These are phyloP conservation scores for Cuniculus paca DNA, from an alignment of 2,797 vertebrate species.

Conservation along the genomic window DNA sequence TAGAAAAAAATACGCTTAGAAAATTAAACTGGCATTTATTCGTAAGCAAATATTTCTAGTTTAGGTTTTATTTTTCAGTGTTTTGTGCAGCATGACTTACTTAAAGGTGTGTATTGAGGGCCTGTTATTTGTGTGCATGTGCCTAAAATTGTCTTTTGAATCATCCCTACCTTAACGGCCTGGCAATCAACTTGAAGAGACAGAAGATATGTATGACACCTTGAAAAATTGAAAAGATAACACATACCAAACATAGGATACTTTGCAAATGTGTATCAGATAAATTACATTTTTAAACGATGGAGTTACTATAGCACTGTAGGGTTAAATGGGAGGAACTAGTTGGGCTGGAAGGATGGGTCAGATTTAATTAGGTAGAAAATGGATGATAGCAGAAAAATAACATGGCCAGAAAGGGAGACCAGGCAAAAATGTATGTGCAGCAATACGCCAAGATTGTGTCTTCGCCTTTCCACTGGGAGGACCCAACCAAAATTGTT, in stretches of 20 bases:
- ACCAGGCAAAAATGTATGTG: rapidly evolving
- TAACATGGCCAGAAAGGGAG: neutral
- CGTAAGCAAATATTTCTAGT: neutral
- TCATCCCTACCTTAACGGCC: neutral
- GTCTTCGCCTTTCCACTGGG: neutral
- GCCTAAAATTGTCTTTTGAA: neutral
- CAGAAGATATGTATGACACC: neutral
- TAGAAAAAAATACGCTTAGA: neutral
- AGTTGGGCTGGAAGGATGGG: neutral
- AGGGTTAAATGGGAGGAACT: neutral
- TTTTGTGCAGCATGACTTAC: constrained; percentile 10
- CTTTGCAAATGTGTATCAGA: neutral
- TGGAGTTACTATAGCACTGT: too few species aligned
- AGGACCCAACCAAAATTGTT: neutral
- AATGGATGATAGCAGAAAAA: too few species aligned
- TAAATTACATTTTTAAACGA: neutral
- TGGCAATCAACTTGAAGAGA: neutral
- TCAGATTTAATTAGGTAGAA: neutral
- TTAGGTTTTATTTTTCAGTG: neutral
- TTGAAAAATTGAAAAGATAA: neutral
- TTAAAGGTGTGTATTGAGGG: neutral
- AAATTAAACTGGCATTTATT: neutral
- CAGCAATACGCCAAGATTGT: rapidly evolving
- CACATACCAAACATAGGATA: neutral
- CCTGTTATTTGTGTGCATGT: neutral